A percentile compares a stretch with the other conserved stretches of the same genome.
Conservation (phyloP, 2,113 vertebrate species). For the Tachysurus fulvidraco region DNA sequence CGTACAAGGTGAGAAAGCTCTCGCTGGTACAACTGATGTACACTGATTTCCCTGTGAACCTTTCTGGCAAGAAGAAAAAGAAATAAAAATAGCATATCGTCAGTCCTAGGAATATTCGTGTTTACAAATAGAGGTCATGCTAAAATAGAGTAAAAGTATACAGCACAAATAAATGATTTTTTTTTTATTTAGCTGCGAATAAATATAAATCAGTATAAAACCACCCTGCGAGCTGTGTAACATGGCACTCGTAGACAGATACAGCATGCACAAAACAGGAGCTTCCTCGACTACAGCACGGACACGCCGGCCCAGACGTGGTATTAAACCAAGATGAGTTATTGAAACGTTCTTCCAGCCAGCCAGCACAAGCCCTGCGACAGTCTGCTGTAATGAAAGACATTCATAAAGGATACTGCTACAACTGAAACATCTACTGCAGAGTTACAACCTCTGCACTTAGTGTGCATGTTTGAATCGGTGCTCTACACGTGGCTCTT, state of each 20-base stretch:
- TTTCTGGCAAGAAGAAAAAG: no score
- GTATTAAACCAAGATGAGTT: neutral
- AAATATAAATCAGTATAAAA: neutral
- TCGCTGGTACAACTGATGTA: neutral
- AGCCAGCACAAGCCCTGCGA: neutral
- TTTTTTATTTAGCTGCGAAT: neutral
- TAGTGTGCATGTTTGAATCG: constrained; percentile 12
- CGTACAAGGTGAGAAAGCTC: neutral
- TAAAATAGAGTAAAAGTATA: neutral
- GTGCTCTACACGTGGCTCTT: constrained; percentile 32
- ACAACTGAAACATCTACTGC: constrained; percentile 5
- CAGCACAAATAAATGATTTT: neutral
- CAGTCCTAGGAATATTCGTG: neutral
- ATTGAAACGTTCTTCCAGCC: neutral
- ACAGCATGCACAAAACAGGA: neutral
- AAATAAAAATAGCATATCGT: neutral
- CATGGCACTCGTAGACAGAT: neutral
- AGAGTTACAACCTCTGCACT: constrained; percentile 9
- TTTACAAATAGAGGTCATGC: neutral
- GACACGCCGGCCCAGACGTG: neutral
- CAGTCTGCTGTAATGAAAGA: constrained; percentile 13
- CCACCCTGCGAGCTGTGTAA: no score
- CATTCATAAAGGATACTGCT: constrained; percentile 2
- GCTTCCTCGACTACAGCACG: neutral
- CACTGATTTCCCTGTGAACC: no score